Conservation (phyloP, 1,140 invertebrate genomes). For the Eriocheir sinensis region DNA sequence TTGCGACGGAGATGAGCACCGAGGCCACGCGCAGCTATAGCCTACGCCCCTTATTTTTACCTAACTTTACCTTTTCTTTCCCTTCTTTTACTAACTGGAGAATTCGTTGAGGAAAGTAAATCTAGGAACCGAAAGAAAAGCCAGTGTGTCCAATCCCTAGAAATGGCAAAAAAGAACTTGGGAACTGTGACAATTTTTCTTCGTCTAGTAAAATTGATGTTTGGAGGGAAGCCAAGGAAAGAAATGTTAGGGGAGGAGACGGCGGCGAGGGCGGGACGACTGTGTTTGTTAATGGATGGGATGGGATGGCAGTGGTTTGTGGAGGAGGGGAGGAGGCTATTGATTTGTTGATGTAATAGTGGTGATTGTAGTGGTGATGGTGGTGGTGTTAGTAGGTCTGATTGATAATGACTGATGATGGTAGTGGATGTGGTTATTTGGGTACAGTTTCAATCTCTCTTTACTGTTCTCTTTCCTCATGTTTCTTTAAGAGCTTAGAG, state of each 20-base stretch:
- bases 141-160: neutral
- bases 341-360: neutral
- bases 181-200: neutral
- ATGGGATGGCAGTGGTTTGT: no score
- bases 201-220: slow-evolving; percentile 16
- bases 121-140: neutral
- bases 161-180: neutral
- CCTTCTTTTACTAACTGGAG: neutral
- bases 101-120: neutral
- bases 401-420: no score
- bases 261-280: neutral
- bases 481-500: no score
- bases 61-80: neutral
- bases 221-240: slow-evolving; percentile 21
- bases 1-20: no score
- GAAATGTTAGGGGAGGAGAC: neutral
- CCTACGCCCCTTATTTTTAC: no score
- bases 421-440: no score
- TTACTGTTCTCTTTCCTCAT: no score
- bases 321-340: neutral
- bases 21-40: no score
- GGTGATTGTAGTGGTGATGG: neutral
- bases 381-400: neutral
- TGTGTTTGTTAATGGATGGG: no score
- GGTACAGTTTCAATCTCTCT: no score